Percentiles rank a stretch among this genome's conserved stretches.
These are phyloP conservation scores for Steinernema khuongi DNA, from an alignment of 1,140 invertebrate species.

Conservation along the genomic window DNA sequence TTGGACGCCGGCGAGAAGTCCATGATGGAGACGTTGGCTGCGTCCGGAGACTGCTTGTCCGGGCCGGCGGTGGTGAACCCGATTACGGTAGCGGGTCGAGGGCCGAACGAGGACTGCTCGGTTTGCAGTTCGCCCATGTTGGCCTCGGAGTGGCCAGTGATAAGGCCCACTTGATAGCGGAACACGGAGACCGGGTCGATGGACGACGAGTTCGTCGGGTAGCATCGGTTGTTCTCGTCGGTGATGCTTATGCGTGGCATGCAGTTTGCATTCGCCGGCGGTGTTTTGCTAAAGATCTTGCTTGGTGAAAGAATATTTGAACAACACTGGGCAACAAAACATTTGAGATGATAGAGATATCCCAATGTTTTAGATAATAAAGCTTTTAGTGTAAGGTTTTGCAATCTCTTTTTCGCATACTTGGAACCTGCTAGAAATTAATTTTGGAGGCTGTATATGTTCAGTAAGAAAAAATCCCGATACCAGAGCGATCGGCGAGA, in stretches of 20 bases:
- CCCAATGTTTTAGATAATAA: not conserved
- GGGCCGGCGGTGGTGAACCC: constrained; percentile 45
- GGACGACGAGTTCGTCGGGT: constrained; percentile 38
- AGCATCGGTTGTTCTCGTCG: constrained; percentile 53
- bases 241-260: constrained; percentile 55
- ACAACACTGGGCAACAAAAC: not conserved
- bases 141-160: not conserved
- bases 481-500: not conserved
- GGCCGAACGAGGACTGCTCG: constrained; percentile 41
- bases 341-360: not conserved
- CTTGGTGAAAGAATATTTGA: constrained; percentile 10
- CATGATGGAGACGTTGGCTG: not conserved
- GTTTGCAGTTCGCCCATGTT: constrained; percentile 7
- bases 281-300: constrained; percentile 5
- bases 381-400: not conserved
- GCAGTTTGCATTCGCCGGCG: constrained; percentile 17
- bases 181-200: constrained; percentile 45
- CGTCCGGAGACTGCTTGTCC: constrained; percentile 4
- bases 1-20: not conserved
- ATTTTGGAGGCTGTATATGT: not conserved
- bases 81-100: constrained; percentile 54
- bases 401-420: not conserved
- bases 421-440: not conserved
- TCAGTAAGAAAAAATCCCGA: not conserved
- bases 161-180: constrained; percentile 23